Conservation (phyloP, 2,113 vertebrate genomes). For the Pteronura brasiliensis region DNA sequence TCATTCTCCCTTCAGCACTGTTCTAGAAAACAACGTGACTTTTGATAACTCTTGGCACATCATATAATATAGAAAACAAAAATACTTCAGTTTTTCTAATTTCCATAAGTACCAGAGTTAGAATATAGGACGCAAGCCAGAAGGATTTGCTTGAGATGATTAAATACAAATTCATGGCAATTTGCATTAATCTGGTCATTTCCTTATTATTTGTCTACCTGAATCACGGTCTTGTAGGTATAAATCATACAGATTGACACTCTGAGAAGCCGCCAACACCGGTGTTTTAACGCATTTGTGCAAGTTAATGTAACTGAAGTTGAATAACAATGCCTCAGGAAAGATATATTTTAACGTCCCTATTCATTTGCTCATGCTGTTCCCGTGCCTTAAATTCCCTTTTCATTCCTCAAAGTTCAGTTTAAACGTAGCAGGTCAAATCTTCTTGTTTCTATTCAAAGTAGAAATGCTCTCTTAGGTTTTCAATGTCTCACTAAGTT, state of each 20-base stretch:
- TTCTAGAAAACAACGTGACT: neutral
- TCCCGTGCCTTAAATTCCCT: neutral
- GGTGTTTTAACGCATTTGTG: neutral
- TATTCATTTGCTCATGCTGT: neutral
- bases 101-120: neutral
- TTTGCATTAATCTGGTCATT: constrained; percentile 22
- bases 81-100: neutral
- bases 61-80: neutral
- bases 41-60: neutral
- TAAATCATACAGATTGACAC: constrained; percentile 5
- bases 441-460: neutral
- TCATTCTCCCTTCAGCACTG: neutral
- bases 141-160: neutral
- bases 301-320: neutral
- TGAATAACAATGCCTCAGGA: neutral
- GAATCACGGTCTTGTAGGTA: neutral
- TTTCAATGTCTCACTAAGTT: neutral
- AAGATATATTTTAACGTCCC: neutral
- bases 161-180: neutral
- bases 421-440: neutral
- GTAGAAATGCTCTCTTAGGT: neutral
- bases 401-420: neutral
- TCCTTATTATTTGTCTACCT: neutral
- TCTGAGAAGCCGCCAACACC: neutral
- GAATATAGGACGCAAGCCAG: neutral